These are phyloP conservation scores for Chaunax sp. DNA, from an alignment of 2,797 vertebrate species.

Conservation along the genomic window DNA sequence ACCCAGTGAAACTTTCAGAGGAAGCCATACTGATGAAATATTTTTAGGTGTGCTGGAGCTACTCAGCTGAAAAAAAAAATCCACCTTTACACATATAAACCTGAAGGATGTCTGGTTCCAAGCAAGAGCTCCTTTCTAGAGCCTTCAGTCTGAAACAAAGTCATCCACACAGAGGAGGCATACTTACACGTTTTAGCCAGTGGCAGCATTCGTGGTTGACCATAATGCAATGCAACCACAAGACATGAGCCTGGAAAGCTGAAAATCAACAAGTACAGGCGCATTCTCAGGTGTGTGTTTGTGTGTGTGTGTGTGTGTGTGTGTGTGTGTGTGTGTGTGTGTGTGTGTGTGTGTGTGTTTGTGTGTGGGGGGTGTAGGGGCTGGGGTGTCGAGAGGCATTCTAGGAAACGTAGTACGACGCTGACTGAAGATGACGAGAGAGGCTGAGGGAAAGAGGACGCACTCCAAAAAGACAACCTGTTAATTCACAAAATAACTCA, in stretches of 20 bases:
- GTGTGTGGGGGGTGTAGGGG: no score
- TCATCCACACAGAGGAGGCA: neutral
- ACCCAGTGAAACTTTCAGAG: conserved; percentile 46
- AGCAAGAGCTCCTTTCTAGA: neutral
- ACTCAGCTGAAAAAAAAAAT: conserved; percentile 18
- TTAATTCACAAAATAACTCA: conserved; percentile 38
- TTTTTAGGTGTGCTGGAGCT: conserved; percentile 48
- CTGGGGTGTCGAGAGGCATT: conserved; percentile 24
- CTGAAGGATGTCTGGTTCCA: conserved; percentile 3
- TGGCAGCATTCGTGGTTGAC: neutral
- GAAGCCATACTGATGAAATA: conserved; percentile 49
- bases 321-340: no score
- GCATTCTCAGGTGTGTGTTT: conserved; percentile 19
- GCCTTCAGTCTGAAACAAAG: neutral
- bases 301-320: no score
- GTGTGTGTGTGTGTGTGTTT: no score
- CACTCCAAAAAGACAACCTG: conserved; percentile 14
- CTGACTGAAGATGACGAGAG: neutral
- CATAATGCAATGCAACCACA: conserved; percentile 8
- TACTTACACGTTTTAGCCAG: neutral
- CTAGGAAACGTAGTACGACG: conserved; percentile 51
- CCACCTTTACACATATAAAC: conserved; percentile 19
- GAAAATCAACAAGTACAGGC: conserved; percentile 40
- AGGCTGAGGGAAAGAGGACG: conserved; percentile 9
- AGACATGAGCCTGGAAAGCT: conserved; percentile 6